A percentile compares a stretch with the other conserved stretches of the same genome.
Conservation (phyloP, 2,113 vertebrate species). For the Anser cygnoides region DNA sequence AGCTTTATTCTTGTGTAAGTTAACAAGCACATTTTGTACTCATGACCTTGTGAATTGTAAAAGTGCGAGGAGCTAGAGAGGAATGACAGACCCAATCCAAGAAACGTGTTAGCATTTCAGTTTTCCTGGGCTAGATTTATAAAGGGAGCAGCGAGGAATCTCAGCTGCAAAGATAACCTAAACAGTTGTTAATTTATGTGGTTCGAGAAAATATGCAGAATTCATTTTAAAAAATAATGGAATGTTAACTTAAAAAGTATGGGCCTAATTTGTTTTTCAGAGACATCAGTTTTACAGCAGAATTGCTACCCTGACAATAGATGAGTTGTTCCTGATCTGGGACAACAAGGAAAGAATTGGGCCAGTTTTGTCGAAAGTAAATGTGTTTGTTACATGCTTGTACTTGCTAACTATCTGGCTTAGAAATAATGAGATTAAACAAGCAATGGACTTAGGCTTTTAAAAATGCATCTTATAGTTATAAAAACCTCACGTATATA, state of each 20-base stretch:
- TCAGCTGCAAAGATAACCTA: background rate
- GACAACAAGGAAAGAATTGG: background rate
- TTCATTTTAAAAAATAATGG: background rate
- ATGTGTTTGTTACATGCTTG: accelerated
- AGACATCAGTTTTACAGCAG: background rate
- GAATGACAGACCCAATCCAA: conserved; percentile 61
- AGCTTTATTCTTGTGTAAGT: conserved; percentile 71
- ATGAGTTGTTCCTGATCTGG: background rate
- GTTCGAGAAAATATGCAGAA: background rate
- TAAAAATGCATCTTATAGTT: background rate
- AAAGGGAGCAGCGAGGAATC: conserved; percentile 14
- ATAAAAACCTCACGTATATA: background rate
- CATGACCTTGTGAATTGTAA: conserved; percentile 63
- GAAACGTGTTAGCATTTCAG: conserved; percentile 40
- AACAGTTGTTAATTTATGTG: conserved; percentile 1
- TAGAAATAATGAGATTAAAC: background rate
- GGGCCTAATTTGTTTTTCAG: background rate
- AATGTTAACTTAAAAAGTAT: background rate
- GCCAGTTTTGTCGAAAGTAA: background rate
- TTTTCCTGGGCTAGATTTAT: background rate
- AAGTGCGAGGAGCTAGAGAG: conserved; percentile 43
- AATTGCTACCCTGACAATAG: background rate
- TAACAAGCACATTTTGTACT: conserved; percentile 72
- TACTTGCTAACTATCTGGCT: background rate
- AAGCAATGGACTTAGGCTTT: background rate